phyloP scores from a whole-genome alignment of 2,888 invertebrate species.

The Mystacides longicornis region DNA sequence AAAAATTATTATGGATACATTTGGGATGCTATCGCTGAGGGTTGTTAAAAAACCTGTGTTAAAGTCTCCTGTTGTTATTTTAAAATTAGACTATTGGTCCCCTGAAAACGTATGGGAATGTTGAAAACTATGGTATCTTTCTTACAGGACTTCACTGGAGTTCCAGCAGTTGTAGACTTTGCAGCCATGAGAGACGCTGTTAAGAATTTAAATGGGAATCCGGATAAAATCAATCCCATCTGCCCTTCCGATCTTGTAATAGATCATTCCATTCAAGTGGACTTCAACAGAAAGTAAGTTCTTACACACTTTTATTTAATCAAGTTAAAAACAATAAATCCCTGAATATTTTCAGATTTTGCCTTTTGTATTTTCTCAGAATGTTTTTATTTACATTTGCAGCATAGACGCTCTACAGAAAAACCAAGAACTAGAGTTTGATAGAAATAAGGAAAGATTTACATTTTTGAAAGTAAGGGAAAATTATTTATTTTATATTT shows the following conservation, averaged over 20 bases:
- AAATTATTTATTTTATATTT: no score
- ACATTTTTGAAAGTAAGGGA: conserved; percentile 86
- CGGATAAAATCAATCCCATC: conserved; percentile 90
- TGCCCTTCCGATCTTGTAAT: conserved; percentile 97
- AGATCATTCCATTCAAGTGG: conserved; percentile 97
- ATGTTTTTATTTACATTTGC: conserved; percentile 30
- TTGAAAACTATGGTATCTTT: no score
- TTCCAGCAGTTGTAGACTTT: conserved; percentile 97
- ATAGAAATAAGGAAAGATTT: conserved; percentile 92
- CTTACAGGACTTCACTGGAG: conserved; percentile 86
- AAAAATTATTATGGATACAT: no score
- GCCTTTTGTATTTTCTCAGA: background rate
- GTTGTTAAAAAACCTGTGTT: no score
- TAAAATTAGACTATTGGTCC: no score
- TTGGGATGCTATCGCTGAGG: no score
- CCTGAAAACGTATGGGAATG: no score
- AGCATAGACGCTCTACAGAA: conserved; percentile 82
- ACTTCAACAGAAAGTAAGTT: conserved; percentile 68
- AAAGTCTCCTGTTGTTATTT: no score
- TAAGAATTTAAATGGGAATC: conserved; percentile 74
- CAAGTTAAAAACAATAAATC: no score
- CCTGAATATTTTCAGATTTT: background rate
- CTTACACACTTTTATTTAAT: background rate
- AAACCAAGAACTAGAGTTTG: conserved; percentile 92
- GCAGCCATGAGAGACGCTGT: conserved; percentile 98